Conservation (phyloP, 2,888 invertebrate species). For the Sarcophaga caerulescens region DNA sequence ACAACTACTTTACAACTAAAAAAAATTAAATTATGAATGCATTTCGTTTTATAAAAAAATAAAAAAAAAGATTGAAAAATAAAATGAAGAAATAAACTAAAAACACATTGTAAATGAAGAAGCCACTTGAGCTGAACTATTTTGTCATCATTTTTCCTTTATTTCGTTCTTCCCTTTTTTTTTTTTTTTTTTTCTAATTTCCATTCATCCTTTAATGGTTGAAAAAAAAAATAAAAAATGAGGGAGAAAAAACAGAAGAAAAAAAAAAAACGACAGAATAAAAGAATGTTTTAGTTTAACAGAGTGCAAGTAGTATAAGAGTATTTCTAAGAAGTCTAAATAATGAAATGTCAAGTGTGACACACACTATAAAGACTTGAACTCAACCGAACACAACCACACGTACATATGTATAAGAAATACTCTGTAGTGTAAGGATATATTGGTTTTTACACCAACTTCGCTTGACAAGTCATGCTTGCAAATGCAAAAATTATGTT, state of each 20-base stretch:
- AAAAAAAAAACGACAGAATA: background rate
- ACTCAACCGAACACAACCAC: background rate
- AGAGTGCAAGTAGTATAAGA: background rate
- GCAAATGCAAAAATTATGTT: too few relatives aligned
- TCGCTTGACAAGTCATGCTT: too few relatives aligned
- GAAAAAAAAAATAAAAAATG: too few relatives aligned
- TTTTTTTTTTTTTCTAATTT: background rate
- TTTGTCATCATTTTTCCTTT: constrained; percentile 51
- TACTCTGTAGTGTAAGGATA: background rate
- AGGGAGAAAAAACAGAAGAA: background rate
- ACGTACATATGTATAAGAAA: background rate
- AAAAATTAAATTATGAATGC: constrained; percentile 37
- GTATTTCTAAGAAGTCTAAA: constrained; percentile 21
- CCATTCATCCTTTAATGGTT: background rate
- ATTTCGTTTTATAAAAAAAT: constrained; percentile 20
- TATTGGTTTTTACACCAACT: background rate
- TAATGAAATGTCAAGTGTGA: constrained; percentile 57
- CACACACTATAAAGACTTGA: constrained; percentile 13
- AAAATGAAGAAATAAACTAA: background rate
- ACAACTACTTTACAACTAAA: constrained; percentile 23
- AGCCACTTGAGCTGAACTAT: constrained; percentile 63
- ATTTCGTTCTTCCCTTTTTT: background rate
- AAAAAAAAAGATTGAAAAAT: background rate
- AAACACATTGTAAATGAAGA: constrained; percentile 29
- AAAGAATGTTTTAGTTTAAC: background rate